phyloP scores from a whole-genome alignment of 2,113 vertebrate species.

The Zosterops pallidus region DNA sequence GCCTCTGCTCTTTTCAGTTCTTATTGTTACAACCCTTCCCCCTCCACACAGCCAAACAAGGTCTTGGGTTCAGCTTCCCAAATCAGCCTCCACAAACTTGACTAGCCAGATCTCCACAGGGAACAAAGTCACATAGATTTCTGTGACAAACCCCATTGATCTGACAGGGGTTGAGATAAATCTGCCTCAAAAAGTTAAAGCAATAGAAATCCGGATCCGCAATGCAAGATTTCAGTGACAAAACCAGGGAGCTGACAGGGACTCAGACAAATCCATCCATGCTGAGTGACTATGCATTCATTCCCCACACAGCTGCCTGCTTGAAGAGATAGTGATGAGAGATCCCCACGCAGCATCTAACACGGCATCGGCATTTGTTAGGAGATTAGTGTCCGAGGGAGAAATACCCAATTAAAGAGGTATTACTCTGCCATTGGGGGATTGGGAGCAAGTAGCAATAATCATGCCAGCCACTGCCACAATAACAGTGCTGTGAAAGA shows the following conservation, averaged over 20 bases:
- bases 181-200: slow-evolving; percentile 53
- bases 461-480: slow-evolving; percentile 36
- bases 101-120: slow-evolving; percentile 45
- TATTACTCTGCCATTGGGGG: slow-evolving; percentile 44
- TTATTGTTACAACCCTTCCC: not conserved
- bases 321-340: slow-evolving; percentile 57
- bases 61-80: not conserved
- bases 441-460: slow-evolving; percentile 41
- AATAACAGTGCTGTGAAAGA: not conserved
- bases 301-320: slow-evolving; percentile 53
- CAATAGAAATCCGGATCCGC: slow-evolving; percentile 32
- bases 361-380: slow-evolving; percentile 29
- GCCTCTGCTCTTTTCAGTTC: not conserved
- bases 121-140: slow-evolving; percentile 59
- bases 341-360: slow-evolving; percentile 65
- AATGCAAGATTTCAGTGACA: slow-evolving; percentile 52
- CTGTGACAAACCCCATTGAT: slow-evolving; percentile 56
- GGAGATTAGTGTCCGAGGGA: slow-evolving; percentile 62
- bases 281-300: slow-evolving; percentile 46
- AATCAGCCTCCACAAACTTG: slow-evolving; percentile 28
- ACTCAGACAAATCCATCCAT: slow-evolving; percentile 65
- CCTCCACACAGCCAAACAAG: not conserved
- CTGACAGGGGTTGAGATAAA: slow-evolving; percentile 63
- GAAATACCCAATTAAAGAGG: slow-evolving; percentile 63
- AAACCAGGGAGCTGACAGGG: slow-evolving; percentile 53